phyloP scores from a whole-genome alignment of 2,888 invertebrate genomes.

The Petrophora chlorosata region DNA sequence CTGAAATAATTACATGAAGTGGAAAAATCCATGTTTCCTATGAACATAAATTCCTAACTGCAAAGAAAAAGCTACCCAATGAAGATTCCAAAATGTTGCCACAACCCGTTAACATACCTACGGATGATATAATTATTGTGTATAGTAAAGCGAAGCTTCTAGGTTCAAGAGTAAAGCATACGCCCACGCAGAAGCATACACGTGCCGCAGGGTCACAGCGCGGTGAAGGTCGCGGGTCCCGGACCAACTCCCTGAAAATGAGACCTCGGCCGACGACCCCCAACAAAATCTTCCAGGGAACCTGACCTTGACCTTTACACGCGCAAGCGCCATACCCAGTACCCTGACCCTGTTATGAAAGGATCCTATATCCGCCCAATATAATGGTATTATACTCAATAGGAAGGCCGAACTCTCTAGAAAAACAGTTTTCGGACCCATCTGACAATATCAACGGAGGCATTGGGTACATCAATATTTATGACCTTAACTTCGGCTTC shows the following conservation, averaged over 20 bases:
- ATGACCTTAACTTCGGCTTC: too few species aligned
- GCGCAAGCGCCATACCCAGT: conserved; percentile 79
- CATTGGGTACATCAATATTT: conserved; percentile 11
- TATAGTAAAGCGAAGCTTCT: too few species aligned
- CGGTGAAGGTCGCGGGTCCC: conserved; percentile 75
- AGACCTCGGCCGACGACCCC: conserved; percentile 72
- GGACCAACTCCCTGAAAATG: conserved; percentile 73
- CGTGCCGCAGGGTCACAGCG: conserved; percentile 69
- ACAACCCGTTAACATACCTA: too few species aligned
- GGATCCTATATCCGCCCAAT: conserved; percentile 54
- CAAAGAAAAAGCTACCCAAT: too few species aligned
- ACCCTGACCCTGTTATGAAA: conserved; percentile 78
- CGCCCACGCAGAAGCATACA: conserved; percentile 66
- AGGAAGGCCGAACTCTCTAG: conserved; percentile 16
- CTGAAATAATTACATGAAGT: too few species aligned
- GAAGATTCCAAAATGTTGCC: too few species aligned
- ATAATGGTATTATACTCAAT: conserved; percentile 30
- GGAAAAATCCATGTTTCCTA: too few species aligned
- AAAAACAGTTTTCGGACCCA: conserved; percentile 19
- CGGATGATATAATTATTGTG: too few species aligned
- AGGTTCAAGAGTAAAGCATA: too few species aligned
- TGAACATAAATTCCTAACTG: too few species aligned
- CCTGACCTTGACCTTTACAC: conserved; percentile 78
- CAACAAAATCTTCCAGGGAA: conserved; percentile 80
- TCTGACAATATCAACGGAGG: conserved; percentile 10